Conservation (phyloP, 1,140 invertebrate species). For the Drosophila takahashii region DNA sequence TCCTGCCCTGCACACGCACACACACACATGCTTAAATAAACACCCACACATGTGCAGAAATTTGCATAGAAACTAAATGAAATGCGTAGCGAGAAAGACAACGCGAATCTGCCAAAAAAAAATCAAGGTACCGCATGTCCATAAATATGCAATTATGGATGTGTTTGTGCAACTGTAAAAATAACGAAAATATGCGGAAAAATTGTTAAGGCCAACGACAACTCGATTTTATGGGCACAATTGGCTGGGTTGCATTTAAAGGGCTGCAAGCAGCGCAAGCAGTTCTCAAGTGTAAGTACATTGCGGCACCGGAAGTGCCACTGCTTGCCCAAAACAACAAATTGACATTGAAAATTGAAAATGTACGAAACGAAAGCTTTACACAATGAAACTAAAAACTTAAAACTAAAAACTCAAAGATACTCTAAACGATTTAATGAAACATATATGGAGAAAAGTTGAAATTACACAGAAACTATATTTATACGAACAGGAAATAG, state of each 20-base stretch:
- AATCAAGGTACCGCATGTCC: constrained; percentile 27
- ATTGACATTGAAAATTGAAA: constrained; percentile 17
- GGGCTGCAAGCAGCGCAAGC: background rate
- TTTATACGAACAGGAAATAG: constrained; percentile 31
- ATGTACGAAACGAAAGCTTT: constrained; percentile 50
- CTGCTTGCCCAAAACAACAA: background rate
- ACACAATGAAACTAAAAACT: constrained; percentile 38
- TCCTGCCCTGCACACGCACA: constrained; percentile 16
- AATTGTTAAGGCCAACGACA: background rate
- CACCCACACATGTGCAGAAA: constrained; percentile 44
- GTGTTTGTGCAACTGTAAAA: constrained; percentile 30
- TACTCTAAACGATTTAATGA: constrained; percentile 20
- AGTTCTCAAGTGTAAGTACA: constrained; percentile 5
- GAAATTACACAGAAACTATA: constrained; percentile 25
- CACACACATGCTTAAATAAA: constrained; percentile 21
- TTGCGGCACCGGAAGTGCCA: background rate
- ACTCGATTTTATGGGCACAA: constrained; percentile 11
- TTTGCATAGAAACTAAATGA: constrained; percentile 66
- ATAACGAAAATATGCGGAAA: background rate
- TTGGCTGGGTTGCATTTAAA: constrained; percentile 29
- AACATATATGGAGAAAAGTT: constrained; percentile 28
- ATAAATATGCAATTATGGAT: constrained; percentile 67
- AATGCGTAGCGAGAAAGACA: constrained; percentile 55
- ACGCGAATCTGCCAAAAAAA: constrained; percentile 54
- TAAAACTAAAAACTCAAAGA: constrained; percentile 4